Evolutionary conservation across 2,797 vertebrate species (phyloP), one percentile per base, ranked within the genome.

Genomic region (Fistularia commersonii): DNA sequence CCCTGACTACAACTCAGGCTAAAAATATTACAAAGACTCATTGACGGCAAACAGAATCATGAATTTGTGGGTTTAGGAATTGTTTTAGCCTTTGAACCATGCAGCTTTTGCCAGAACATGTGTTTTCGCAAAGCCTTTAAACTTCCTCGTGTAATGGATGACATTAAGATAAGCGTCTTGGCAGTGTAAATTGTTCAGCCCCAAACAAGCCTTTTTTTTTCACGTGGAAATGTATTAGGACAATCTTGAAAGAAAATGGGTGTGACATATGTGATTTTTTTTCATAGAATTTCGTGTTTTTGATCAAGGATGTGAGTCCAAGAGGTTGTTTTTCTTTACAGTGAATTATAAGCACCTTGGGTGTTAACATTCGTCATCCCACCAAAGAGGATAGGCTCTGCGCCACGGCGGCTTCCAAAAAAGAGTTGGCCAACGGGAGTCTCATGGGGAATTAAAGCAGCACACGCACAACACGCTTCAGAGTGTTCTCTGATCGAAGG

Each of bases 101-200:
- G 14, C 43, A 61, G 35, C 45, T 45, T 37, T 48, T 8, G 35
- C 45, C 11, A 9, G 9, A 54, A 33, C 42, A 54, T 11, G 11
- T 53, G 48, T 64, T 44, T 54, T 65, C 48, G 14, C 13, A 38
- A 10, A 54, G 53, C 38, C 46, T 57, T 55, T 61, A 65, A 64
- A 69, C 43, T 48, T 35, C 9, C 43, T 15, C 58, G 41, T 45
- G 47, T 42, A 54, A 58, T 35, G 44, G 63, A 72, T 77, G 63
- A 81, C 63, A 72, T 70, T 49, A 62, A 69, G 66, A 76, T 74
- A 72, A 64, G 57, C 60, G 48, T 61, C 45, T 69, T 81, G 76
- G 79, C 73, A 14, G 41, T 40, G 8, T 11, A 8, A 6, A 15
- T 34, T 61, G 66, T 76, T 76, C 64, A 60, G 63, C 63, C 43